Evolutionary conservation across 2,888 invertebrate genomes (phyloP).

Genomic region (Parascotia fuliginaria): DNA sequence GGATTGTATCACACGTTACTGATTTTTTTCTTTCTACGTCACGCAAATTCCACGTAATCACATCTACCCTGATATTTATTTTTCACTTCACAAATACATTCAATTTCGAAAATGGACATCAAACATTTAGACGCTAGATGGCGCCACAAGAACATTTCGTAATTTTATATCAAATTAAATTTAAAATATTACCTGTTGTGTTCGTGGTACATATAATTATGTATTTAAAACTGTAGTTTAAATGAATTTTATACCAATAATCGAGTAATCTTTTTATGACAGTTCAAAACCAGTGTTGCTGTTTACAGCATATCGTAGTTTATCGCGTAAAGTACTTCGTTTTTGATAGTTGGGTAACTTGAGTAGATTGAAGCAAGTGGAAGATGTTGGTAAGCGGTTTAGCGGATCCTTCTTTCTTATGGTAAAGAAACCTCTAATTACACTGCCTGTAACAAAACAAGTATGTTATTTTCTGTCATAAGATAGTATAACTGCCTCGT

Average conservation of each 20-base stretch:
- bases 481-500: background rate
- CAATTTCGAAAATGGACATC: background rate
- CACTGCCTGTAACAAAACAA: constrained; percentile 89
- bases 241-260: background rate
- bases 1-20: too few species aligned
- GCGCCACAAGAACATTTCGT: background rate
- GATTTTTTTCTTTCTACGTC: too few species aligned
- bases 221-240: background rate
- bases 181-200: background rate
- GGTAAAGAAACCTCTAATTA: constrained; percentile 98
- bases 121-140: background rate
- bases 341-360: constrained; percentile 99
- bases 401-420: constrained; percentile 97
- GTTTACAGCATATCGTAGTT: constrained; percentile 98
- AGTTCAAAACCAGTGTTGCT: constrained; percentile 99
- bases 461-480: background rate
- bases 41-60: too few species aligned
- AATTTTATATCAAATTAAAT: background rate
- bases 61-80: background rate
- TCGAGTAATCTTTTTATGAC: constrained; percentile 86
- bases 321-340: constrained; percentile 97
- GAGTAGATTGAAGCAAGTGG: constrained; percentile 99
- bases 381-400: constrained; percentile 98
- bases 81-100: background rate
- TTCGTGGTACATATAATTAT: background rate